A percentile compares a stretch with the other conserved stretches of the same genome.
Conservation (phyloP, 2,113 vertebrate species). For the Pampusana beccarii region DNA sequence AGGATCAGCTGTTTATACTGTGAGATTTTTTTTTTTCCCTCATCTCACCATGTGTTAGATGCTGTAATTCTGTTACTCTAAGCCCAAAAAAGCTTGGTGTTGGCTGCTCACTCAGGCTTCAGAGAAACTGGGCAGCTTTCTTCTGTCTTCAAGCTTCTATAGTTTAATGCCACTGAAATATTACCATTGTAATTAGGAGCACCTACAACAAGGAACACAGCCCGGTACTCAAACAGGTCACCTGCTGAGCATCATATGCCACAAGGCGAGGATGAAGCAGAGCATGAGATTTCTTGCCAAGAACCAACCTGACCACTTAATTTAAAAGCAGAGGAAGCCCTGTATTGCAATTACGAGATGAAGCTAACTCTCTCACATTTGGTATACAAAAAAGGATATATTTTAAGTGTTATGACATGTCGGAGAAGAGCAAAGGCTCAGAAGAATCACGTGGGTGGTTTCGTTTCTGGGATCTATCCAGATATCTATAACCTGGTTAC, state of each 20-base stretch:
- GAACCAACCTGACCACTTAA: constrained; percentile 1
- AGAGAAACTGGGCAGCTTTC: background rate
- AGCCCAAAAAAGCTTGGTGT: background rate
- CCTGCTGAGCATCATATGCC: background rate
- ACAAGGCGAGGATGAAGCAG: background rate
- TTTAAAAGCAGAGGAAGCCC: constrained; percentile 3
- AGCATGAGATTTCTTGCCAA: background rate
- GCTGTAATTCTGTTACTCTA: background rate
- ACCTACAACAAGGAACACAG: background rate
- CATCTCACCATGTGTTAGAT: background rate
- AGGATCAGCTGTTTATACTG: background rate
- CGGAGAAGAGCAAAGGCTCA: background rate
- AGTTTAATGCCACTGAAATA: background rate
- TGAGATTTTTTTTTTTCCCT: background rate
- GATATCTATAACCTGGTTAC: background rate
- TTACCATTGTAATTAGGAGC: background rate
- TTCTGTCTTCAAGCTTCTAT: background rate
- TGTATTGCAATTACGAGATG: background rate
- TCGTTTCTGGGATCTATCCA: background rate
- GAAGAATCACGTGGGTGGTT: background rate
- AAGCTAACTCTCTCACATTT: background rate
- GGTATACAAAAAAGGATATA: background rate
- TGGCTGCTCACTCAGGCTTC: background rate
- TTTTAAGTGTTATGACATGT: background rate
- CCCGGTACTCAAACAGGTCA: background rate